Evolutionary conservation across 2,888 invertebrate species (phyloP).

Genomic region (Pantelozetes paolii): DNA sequence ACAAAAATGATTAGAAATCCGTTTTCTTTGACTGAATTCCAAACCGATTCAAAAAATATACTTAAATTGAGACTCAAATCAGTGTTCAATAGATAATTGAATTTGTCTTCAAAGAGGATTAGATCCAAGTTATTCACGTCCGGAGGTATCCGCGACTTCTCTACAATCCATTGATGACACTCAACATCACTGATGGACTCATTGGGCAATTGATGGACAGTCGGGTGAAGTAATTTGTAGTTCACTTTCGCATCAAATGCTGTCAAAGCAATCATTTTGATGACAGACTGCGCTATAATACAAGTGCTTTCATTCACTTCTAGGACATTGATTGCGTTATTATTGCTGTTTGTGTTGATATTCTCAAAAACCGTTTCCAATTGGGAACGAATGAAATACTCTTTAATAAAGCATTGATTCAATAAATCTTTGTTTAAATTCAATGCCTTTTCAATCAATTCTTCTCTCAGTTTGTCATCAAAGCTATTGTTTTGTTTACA

Average conservation of each 20-base stretch:
- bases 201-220: not conserved
- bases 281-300: slow-evolving; percentile 13
- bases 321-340: not conserved
- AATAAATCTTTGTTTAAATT: slow-evolving; percentile 30
- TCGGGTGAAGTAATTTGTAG: slow-evolving; percentile 33
- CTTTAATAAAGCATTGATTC: slow-evolving; percentile 16
- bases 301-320: slow-evolving; percentile 30
- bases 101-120: slow-evolving; percentile 34
- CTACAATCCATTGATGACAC: slow-evolving; percentile 5
- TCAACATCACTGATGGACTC: not conserved
- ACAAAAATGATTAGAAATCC: slow-evolving; percentile 63
- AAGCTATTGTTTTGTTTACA: not conserved
- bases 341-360: not conserved
- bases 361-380: slow-evolving; percentile 39
- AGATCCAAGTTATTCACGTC: slow-evolving; percentile 31
- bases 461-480: not conserved
- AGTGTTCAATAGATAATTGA: not conserved
- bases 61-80: slow-evolving; percentile 34
- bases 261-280: slow-evolving; percentile 15
- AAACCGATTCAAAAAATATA: slow-evolving; percentile 47
- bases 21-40: slow-evolving; percentile 61
- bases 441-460: not conserved
- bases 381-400: slow-evolving; percentile 29
- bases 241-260: slow-evolving; percentile 31
- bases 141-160: slow-evolving; percentile 34